Evolutionary conservation across 2,113 vertebrate species (phyloP).

Genomic region (Regulus satrapa): DNA sequence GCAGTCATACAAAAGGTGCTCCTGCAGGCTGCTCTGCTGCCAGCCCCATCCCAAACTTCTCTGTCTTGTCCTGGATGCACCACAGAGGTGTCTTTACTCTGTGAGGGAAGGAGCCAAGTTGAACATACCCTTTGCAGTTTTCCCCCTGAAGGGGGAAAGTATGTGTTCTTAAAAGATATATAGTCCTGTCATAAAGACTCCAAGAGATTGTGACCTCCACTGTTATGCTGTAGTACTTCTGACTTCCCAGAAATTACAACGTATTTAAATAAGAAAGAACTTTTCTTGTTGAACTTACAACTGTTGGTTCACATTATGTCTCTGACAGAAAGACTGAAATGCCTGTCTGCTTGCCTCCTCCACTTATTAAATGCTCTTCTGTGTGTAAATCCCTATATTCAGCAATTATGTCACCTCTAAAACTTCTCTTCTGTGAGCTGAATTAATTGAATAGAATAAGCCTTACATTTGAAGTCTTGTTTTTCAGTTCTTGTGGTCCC

Average conservation of each 20-base stretch:
- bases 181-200: not conserved
- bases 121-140: not conserved
- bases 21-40: not conserved
- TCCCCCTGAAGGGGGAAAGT: not conserved
- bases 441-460: not conserved
- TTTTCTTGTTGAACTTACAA: not conserved
- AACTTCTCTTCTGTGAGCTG: not conserved
- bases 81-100: not conserved
- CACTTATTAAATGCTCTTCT: not conserved
- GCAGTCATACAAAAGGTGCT: fast-evolving
- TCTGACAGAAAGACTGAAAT: not conserved
- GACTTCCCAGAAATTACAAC: not conserved
- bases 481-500: not conserved
- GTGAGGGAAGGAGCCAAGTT: not conserved
- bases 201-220: not conserved
- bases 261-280: not conserved
- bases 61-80: not conserved
- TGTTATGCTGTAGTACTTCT: not conserved
- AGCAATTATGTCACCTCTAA: slow-evolving; percentile 48
- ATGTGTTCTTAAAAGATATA: not conserved
- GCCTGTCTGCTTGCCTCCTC: not conserved
- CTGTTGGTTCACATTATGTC: not conserved
- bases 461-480: not conserved
- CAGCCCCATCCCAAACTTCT: not conserved
- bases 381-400: slow-evolving; percentile 1